Percentiles rank a stretch among this genome's conserved stretches.
phyloP scores from a whole-genome alignment of 2,113 vertebrate species.

The Galemys pyrenaicus region DNA sequence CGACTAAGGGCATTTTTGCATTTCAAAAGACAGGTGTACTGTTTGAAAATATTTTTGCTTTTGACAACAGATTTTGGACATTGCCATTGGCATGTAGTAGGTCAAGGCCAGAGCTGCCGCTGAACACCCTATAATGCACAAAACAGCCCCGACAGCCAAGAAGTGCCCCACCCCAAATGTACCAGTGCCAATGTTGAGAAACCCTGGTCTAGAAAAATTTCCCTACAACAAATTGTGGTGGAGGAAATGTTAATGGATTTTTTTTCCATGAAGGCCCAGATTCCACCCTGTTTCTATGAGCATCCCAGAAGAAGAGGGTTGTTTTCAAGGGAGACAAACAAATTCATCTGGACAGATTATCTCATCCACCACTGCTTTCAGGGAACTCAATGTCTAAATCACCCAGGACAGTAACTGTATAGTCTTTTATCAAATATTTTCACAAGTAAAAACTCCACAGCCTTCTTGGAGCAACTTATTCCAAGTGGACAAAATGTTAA shows the following conservation, averaged over 20 bases:
- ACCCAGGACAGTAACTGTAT: conserved; percentile 25
- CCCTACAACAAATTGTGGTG: neutral
- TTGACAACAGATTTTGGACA: neutral
- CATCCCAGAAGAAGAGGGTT: conserved; percentile 41
- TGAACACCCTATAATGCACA: neutral
- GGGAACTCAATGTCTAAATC: conserved; percentile 25
- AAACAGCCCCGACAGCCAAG: neutral
- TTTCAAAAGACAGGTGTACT: neutral
- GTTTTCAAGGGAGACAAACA: neutral
- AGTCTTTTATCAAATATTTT: conserved; percentile 49
- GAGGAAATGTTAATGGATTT: neutral
- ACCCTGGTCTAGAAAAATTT: neutral
- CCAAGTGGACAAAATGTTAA: conserved; percentile 43
- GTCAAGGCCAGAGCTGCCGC: neutral
- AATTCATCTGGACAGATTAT: conserved; percentile 50
- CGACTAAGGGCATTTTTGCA: neutral
- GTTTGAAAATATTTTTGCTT: neutral
- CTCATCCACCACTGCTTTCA: conserved; percentile 17
- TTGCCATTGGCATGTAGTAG: neutral
- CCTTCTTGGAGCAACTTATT: conserved; percentile 23
- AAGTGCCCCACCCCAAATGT: neutral
- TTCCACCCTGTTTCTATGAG: conserved; percentile 10
- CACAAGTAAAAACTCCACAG: conserved; percentile 37
- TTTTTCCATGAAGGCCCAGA: neutral
- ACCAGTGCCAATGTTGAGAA: neutral